phyloP scores from a whole-genome alignment of 2,888 invertebrate genomes.

The Cataglyphis cursor region DNA sequence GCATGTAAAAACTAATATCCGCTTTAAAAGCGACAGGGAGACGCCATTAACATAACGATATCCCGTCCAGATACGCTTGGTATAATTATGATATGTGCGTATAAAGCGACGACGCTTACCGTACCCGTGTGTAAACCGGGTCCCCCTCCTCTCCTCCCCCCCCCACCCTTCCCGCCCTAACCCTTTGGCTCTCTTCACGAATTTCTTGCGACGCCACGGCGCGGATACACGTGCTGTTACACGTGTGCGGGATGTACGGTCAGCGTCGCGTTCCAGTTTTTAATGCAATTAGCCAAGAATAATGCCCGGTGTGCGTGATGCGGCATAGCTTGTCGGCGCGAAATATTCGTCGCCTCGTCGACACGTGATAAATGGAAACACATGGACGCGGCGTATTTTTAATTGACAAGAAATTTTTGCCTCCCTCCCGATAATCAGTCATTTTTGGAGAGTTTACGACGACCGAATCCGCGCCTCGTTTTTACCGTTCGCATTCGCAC shows the following conservation, averaged over 20 bases:
- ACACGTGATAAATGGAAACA: constrained; percentile 22
- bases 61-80: constrained; percentile 20
- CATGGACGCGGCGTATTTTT: background rate
- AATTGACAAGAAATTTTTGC: constrained; percentile 27
- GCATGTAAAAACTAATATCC: constrained; percentile 52
- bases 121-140: background rate
- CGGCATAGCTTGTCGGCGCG: constrained; percentile 2
- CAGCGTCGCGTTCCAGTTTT: constrained; percentile 29
- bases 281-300: constrained; percentile 53
- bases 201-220: constrained; percentile 41
- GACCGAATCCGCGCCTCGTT: background rate
- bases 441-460: background rate
- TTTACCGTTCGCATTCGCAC: background rate
- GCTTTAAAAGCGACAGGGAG: constrained; percentile 42
- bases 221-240: background rate
- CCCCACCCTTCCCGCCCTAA: accelerated
- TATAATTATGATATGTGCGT: constrained; percentile 53
- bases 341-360: constrained; percentile 1
- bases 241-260: background rate
- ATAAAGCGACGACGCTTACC: constrained; percentile 10
- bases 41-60: constrained; percentile 38
- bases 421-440: background rate
- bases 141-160: background rate
- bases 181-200: background rate
- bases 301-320: constrained; percentile 36